phyloP scores from a whole-genome alignment of 2,888 invertebrate genomes.

The Acanthococcus lagerstroemiae region DNA sequence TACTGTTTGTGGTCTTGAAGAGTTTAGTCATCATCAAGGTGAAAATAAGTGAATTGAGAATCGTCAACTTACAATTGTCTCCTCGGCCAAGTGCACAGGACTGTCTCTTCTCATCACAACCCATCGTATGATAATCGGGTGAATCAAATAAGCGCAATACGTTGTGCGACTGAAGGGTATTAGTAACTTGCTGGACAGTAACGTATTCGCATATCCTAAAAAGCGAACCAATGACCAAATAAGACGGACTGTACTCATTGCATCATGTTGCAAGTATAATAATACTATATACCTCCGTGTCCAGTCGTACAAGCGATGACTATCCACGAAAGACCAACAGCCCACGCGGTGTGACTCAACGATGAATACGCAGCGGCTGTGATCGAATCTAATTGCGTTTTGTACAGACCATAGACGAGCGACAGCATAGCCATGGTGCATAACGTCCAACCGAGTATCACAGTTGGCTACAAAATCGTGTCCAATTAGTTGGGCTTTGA shows the following conservation, averaged over 20 bases:
- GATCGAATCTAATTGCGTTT: conserved; percentile 55
- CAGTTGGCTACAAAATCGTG: conserved; percentile 48
- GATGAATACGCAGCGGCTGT: conserved; percentile 70
- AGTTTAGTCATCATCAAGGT: too few species aligned
- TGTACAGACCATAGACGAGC: conserved; percentile 69
- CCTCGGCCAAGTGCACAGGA: conserved; percentile 68
- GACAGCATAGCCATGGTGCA: conserved; percentile 57
- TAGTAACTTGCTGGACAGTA: conserved; percentile 63
- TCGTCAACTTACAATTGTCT: conserved; percentile 63
- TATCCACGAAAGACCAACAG: conserved; percentile 68
- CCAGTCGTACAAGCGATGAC: conserved; percentile 77
- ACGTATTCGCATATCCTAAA: conserved; percentile 52
- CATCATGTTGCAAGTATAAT: background rate
- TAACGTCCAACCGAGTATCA: conserved; percentile 58
- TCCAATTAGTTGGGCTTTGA: too few species aligned
- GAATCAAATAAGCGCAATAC: conserved; percentile 76
- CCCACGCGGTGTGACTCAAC: conserved; percentile 75
- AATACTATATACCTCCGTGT: conserved; percentile 55
- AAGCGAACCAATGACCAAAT: background rate
- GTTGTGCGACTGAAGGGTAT: conserved; percentile 80
- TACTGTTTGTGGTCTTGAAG: background rate
- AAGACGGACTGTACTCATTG: background rate
- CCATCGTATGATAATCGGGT: conserved; percentile 69
- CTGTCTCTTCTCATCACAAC: conserved; percentile 73
- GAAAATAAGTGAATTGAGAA: too few species aligned